Evolutionary conservation across 2,888 invertebrate genomes (phyloP).

Genomic region (Monoplex corrugatus): DNA sequence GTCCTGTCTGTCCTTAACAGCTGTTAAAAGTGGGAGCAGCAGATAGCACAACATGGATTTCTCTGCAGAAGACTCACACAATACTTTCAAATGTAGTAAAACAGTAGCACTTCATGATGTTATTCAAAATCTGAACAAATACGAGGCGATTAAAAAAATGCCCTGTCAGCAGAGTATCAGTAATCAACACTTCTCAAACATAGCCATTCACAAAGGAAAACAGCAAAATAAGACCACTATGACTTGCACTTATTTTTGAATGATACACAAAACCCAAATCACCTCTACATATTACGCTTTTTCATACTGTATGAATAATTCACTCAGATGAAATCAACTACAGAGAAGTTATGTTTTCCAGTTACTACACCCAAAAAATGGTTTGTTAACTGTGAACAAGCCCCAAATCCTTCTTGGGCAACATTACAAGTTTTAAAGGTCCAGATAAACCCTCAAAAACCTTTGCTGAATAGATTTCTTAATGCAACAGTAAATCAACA

Average conservation of each 20-base stretch:
- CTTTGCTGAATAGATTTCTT: not conserved
- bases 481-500: not conserved
- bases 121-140: not conserved
- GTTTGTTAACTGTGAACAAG: not conserved
- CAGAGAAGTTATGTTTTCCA: too few species aligned
- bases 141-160: not conserved
- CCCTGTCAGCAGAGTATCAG: not conserved
- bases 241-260: too few species aligned
- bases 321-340: too few species aligned
- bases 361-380: too few species aligned
- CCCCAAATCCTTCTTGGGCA: not conserved
- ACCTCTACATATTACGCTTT: too few species aligned
- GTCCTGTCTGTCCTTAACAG: too few species aligned
- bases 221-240: not conserved
- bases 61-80: not conserved
- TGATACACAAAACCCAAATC: too few species aligned
- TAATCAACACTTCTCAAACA: not conserved
- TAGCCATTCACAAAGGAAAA: not conserved
- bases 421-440: not conserved
- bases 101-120: not conserved
- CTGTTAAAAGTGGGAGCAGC: not conserved
- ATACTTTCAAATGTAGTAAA: too few species aligned
- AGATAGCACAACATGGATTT: not conserved
- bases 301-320: too few species aligned
- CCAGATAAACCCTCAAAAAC: not conserved